Evolutionary conservation across 2,113 vertebrate genomes (phyloP), one percentile per base, ranked within the genome.

Genomic region (Colossoma macropomum): DNA sequence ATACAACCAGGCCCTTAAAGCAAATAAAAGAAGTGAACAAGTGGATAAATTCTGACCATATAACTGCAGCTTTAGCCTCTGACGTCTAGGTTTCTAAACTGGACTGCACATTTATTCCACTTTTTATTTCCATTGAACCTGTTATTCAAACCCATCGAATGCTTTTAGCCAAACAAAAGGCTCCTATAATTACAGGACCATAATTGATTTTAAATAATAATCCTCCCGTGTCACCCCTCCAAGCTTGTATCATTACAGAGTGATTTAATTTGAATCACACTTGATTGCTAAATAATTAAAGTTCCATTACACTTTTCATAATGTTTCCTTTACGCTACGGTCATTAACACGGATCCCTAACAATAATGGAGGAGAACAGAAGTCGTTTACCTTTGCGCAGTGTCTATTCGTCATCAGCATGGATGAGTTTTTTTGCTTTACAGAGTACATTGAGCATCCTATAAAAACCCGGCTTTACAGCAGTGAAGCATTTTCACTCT

Each of bases 401-500:
- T 66, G 65, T 76, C 48, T 76, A 45, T 82, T 75, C 28, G 63
- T 70, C 75, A 60, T 52, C 38, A 8, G 17, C 19, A 23, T 12
- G 21, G 48, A 71, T 50, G 17, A 54, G 4, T 0, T 27, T 63
- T 71, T 83, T 71, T 6, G 17, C 38, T 69, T 38, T n/a, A 83
- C 65, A 25, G 52, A 41, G 13, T 69, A 63, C 68, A 69, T 59
- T 82, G 80, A 82, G 70, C 65, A 62, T 63, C 12, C 52, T 21
- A 52, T 77, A 77, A 83, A 77, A 28, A 85, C 81, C 85, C 10
- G 86, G 80, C 83, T 92, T 92, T 92, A 91, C 84, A 86, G 87
- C 90, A 89, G 87, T 85, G 90, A 75, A 85, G 88, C 84, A 27
- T 88, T 88, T 90, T 87, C 41, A 8, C 41, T 87, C 87, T 88